These are phyloP conservation scores for Drosophila tsacasi DNA, from an alignment of 1,140 invertebrate species.

Conservation along the genomic window DNA sequence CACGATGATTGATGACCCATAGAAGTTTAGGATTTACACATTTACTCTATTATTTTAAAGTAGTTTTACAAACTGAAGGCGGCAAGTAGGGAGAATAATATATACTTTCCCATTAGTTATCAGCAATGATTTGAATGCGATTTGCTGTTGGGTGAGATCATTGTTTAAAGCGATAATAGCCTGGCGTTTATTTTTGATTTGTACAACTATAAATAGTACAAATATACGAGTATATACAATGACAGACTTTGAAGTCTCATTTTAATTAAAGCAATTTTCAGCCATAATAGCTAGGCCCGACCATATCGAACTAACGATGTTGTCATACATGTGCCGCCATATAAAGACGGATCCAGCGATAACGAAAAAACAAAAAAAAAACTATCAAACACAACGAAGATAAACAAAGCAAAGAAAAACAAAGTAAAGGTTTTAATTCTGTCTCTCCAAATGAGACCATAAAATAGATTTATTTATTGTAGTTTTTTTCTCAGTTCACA, in stretches of 20 bases:
- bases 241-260: constrained; percentile 27
- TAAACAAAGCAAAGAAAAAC: constrained; percentile 24
- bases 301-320: constrained; percentile 51
- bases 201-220: constrained; percentile 32
- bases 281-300: constrained; percentile 23
- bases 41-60: constrained; percentile 12
- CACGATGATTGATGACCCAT: constrained; percentile 16
- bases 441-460: constrained; percentile 35
- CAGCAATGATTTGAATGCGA: constrained; percentile 20
- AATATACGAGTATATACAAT: constrained; percentile 10
- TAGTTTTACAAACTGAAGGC: not conserved
- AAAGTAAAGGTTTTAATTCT: constrained; percentile 33
- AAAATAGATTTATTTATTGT: constrained; percentile 39
- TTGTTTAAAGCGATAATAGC: constrained; percentile 16
- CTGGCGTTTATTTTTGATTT: constrained; percentile 23
- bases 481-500: constrained; percentile 17
- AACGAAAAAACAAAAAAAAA: constrained; percentile 17
- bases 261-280: constrained; percentile 40
- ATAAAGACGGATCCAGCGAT: constrained; percentile 33
- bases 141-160: constrained; percentile 32
- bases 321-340: constrained; percentile 62
- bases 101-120: constrained; percentile 5
- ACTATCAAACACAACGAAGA: constrained; percentile 13
- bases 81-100: constrained; percentile 3
- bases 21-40: constrained; percentile 1